These are phyloP conservation scores for Aurelia aurita complex sp. Pacific DNA, from an alignment of 30 jellyfish, hydroid and myxozoan species.

Conservation along the genomic window DNA sequence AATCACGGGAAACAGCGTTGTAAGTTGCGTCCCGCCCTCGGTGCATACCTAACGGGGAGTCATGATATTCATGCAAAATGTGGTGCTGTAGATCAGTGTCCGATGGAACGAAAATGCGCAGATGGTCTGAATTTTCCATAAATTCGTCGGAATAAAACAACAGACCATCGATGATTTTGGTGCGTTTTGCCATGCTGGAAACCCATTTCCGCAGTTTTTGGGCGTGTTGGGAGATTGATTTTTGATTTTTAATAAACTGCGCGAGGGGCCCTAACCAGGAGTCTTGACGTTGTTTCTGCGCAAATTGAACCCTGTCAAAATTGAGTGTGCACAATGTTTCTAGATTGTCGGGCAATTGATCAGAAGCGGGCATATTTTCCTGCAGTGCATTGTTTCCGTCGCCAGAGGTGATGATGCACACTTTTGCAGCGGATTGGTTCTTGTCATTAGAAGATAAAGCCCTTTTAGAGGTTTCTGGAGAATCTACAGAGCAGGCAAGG, in stretches of 20 bases:
- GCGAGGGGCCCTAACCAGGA: constrained; percentile 18
- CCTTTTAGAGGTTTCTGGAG: not conserved
- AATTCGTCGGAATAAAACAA: constrained; percentile 48
- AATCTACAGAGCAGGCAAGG: constrained; percentile 6
- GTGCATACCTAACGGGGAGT: constrained; percentile 13
- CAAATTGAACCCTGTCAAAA: constrained; percentile 1
- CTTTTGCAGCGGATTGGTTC: no score
- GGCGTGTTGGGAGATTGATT: not conserved
- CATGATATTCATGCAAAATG: constrained; percentile 15
- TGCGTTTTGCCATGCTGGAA: constrained; percentile 16
- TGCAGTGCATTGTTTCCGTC: not conserved
- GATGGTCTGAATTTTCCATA: constrained; percentile 19
- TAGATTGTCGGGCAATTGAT: not conserved
- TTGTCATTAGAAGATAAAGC: not conserved
- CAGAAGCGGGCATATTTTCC: not conserved
- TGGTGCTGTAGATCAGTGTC: constrained; percentile 20
- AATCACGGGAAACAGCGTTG: constrained; percentile 35
- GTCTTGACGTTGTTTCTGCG: constrained; percentile 11
- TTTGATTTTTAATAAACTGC: not conserved
- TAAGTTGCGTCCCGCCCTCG: constrained; percentile 37
- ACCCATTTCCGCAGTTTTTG: constrained; percentile 11
- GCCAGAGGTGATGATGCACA: not conserved
- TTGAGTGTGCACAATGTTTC: not conserved
- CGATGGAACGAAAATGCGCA: constrained; percentile 30
- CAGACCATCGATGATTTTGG: constrained; percentile 32